Base-by-base conservation (phyloP, 2,888 invertebrate species). In the Fragum sueziense region DNA sequence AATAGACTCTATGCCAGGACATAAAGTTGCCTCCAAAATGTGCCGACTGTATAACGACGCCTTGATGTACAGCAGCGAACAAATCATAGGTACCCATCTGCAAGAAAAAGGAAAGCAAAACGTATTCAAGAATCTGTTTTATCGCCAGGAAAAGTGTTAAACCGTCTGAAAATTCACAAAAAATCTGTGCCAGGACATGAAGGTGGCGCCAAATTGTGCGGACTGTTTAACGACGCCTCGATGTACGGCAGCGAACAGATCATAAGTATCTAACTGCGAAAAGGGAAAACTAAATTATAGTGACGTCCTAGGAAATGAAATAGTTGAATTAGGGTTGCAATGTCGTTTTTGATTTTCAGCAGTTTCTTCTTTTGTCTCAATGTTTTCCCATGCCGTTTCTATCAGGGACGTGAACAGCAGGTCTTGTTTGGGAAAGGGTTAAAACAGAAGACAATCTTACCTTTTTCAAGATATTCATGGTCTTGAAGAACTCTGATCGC, bases 11-110 rank as follows among this genome's bases (percentile, higher is more conserved):
- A 72, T 90, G 88, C 89, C 89, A 90, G 0, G 88, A 86, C 33
- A 86, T 74, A 52, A 90, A 90, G 29, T 87, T 86, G 1, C 88
- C 85, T n/a, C 90, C 90, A 9, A 76, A 80, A 68, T 90, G 90
- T 4, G 88, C 88, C 0, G 76, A 71, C 1, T 77, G 74, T 4
- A 79, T 65, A 0, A 82, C 85, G 9, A 80, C 61, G 0, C 86
- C 87, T 11, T 73, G 70, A 59, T 90, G 89, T 14, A 90, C 74
- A 29, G 76, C 76, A n/a, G 88, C 88, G 51, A 89, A 82, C 22
- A 85, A 87, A 62, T 89, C 89, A 65, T 87, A 90, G 61, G 76
- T 71, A 9, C 87, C 86, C 22, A 74, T 82, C 89, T 89, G 76
- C 47, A 70, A 69, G 75, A 41, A 33, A 29, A 27, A 29, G 31